These are phyloP conservation scores for Spheniscus mendiculus DNA, from an alignment of 2,113 vertebrate genomes.

Conservation along the genomic window DNA sequence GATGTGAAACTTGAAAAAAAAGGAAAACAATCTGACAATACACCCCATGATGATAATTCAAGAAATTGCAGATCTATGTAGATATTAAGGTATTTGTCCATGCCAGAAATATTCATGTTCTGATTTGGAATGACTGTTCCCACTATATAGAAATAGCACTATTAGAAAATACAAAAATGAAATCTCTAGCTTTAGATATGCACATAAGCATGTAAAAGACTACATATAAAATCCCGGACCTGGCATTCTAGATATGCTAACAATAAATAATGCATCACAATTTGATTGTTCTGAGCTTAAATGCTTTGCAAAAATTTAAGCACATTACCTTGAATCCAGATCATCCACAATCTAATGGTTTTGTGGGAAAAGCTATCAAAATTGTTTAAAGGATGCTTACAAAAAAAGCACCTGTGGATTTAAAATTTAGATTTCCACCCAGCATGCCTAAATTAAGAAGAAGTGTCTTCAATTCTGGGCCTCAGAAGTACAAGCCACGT, in stretches of 20 bases:
- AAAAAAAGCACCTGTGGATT: neutral
- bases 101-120: neutral
- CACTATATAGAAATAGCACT: neutral
- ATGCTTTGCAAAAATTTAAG: neutral
- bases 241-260: neutral
- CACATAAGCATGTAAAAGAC: neutral
- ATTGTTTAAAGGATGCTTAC: neutral
- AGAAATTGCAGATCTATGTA: neutral
- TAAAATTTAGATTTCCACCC: neutral
- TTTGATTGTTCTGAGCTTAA: neutral
- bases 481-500: neutral
- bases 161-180: neutral
- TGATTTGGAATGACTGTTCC: neutral
- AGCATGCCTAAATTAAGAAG: neutral
- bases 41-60: neutral
- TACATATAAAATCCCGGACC: neutral
- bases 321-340: neutral
- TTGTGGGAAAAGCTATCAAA: neutral
- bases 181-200: neutral
- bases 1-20: neutral
- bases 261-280: neutral
- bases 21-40: neutral
- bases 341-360: neutral
- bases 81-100: neutral
- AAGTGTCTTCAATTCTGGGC: neutral